These are phyloP conservation scores for Prunella himalayana DNA, from an alignment of 2,113 vertebrate genomes.

Conservation along the genomic window DNA sequence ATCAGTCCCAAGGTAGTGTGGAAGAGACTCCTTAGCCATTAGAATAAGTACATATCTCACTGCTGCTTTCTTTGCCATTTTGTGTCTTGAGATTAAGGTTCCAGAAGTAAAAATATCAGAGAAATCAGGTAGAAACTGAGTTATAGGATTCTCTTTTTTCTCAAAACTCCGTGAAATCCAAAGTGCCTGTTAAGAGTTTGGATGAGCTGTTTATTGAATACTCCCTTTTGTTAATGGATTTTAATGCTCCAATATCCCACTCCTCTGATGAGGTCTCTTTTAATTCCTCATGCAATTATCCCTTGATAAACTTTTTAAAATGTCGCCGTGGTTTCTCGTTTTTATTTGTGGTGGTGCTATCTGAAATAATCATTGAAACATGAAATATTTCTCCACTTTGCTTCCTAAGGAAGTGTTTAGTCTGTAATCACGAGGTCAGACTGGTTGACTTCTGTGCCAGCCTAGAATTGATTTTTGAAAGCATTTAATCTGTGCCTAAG, in stretches of 20 bases:
- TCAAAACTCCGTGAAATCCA: not conserved
- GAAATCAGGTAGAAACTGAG: not conserved
- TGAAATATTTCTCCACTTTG: conserved; percentile 1
- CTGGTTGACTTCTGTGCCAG: conserved; percentile 38
- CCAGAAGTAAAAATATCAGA: not conserved
- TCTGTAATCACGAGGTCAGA: conserved; percentile 20
- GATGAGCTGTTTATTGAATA: not conserved
- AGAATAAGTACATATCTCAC: not conserved
- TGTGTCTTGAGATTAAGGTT: not conserved
- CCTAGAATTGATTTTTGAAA: conserved; percentile 40
- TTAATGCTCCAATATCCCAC: not conserved
- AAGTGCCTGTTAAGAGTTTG: not conserved
- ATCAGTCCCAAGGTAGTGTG: not conserved
- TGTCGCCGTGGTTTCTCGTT: not conserved
- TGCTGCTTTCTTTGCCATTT: not conserved
- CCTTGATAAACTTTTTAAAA: not conserved
- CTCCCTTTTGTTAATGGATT: not conserved
- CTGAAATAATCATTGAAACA: not conserved
- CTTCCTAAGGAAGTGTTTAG: conserved; percentile 13
- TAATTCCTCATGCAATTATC: not conserved
- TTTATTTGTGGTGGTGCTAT: not conserved
- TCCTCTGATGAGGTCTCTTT: not conserved
- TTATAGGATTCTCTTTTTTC: not conserved
- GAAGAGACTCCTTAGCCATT: not conserved
- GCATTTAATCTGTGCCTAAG: not conserved